Percentiles rank a stretch among this genome's conserved stretches.
phyloP scores from a whole-genome alignment of 2,888 invertebrate species.

The Nipponacmea schrenckii region DNA sequence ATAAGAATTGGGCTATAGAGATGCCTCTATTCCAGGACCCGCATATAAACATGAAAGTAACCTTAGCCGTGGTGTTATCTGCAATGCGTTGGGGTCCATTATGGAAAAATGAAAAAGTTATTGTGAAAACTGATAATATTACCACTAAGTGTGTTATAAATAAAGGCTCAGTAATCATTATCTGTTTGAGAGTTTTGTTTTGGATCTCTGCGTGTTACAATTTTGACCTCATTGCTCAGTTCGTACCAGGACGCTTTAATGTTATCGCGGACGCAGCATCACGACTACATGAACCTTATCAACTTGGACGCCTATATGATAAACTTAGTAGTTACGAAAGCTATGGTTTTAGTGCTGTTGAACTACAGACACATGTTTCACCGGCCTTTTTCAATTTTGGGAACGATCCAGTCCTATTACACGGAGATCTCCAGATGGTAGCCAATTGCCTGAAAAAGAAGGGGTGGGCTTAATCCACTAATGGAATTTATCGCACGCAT shows the following conservation, averaged over 20 bases:
- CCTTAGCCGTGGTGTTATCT: too few relatives aligned
- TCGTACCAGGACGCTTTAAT: not conserved
- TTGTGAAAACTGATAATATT: too few relatives aligned
- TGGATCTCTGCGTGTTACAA: not conserved
- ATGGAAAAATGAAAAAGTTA: too few relatives aligned
- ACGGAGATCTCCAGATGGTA: not conserved
- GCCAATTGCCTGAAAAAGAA: not conserved
- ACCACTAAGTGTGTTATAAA: too few relatives aligned
- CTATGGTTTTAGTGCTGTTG: not conserved
- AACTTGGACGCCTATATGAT: not conserved
- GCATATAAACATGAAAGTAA: too few relatives aligned
- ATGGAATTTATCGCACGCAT: not conserved
- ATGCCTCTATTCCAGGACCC: too few relatives aligned
- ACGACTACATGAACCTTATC: not conserved
- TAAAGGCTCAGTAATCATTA: too few relatives aligned
- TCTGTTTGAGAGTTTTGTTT: not conserved
- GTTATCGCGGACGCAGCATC: not conserved
- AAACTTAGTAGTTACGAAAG: not conserved
- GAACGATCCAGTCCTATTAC: not conserved
- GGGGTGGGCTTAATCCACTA: not conserved
- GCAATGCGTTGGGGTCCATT: too few relatives aligned
- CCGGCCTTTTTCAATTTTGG: too few relatives aligned
- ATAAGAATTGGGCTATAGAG: too few relatives aligned
- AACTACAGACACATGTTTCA: too few relatives aligned
- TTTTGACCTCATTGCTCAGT: not conserved